Evolutionary conservation across 2,888 invertebrate species (phyloP).

Genomic region (Drosophila macrospina): DNA sequence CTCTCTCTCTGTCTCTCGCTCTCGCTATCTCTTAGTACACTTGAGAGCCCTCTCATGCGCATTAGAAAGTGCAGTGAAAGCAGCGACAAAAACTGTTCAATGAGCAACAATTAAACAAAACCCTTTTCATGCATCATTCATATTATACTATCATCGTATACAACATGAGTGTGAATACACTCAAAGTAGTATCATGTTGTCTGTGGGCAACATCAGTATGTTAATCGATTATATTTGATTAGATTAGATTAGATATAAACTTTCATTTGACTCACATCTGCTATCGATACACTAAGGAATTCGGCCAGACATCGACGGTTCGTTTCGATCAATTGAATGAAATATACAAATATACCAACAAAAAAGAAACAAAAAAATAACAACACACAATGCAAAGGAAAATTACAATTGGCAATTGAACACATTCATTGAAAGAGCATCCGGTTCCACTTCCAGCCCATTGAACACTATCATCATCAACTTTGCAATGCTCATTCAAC

Average conservation of each 20-base stretch:
- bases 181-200: not conserved
- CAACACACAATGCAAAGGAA: not conserved
- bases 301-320: not conserved
- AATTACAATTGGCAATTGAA: slow-evolving; percentile 32
- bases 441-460: slow-evolving; percentile 58
- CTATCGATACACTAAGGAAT: slow-evolving; percentile 24
- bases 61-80: slow-evolving; percentile 77
- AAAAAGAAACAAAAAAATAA: not conserved
- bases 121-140: slow-evolving; percentile 44
- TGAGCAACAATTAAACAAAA: slow-evolving; percentile 69
- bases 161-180: slow-evolving; percentile 6
- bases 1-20: not conserved
- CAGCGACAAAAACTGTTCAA: slow-evolving; percentile 49
- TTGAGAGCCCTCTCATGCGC: slow-evolving; percentile 1
- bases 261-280: slow-evolving; percentile 24
- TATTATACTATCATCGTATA: not conserved
- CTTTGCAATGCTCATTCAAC: slow-evolving; percentile 41
- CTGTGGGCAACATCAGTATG: slow-evolving; percentile 12
- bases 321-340: no score
- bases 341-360: not conserved
- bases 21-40: slow-evolving; percentile 4
- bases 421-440: slow-evolving; percentile 47
- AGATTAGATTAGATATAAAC: slow-evolving; percentile 26
- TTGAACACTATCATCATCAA: slow-evolving; percentile 45
- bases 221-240: slow-evolving; percentile 19